A percentile compares a stretch with the other conserved stretches of the same genome.
phyloP scores from a whole-genome alignment of 2,113 vertebrate species.

The Varanus salvator region DNA sequence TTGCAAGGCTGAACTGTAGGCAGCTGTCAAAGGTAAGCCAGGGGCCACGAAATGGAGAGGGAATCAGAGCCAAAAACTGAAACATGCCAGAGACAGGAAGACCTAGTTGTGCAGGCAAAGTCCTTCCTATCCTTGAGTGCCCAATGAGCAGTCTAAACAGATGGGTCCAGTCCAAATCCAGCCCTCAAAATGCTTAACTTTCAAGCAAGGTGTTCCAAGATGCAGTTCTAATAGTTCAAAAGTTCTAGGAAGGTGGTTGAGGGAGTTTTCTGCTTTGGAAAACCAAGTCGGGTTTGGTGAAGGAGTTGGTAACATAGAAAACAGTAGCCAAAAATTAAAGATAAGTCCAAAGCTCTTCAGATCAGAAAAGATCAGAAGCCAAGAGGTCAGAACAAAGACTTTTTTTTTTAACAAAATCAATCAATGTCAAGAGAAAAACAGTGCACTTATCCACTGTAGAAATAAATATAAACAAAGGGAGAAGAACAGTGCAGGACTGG shows the following conservation, averaged over 20 bases:
- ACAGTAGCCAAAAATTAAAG: constrained; percentile 26
- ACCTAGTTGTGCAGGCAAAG: neutral
- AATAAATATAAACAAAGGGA: neutral
- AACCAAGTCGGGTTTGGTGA: neutral
- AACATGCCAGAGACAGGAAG: neutral
- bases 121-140: neutral
- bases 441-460: neutral
- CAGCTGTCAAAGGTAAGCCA: neutral
- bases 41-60: neutral
- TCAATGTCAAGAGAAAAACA: neutral
- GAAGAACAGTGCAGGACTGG: neutral
- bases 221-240: neutral
- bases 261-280: neutral
- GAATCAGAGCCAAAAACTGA: neutral
- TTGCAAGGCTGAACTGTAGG: neutral
- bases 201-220: neutral
- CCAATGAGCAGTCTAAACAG: neutral
- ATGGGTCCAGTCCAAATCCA: neutral
- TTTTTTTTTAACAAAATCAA: neutral
- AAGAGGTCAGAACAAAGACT: constrained; percentile 15
- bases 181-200: neutral
- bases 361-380: constrained; percentile 20
- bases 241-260: neutral
- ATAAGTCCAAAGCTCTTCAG: constrained; percentile 13
- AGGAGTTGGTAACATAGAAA: constrained; percentile 1